A percentile compares a stretch with the other conserved stretches of the same genome.
phyloP scores from a whole-genome alignment of 2,888 invertebrate genomes.

The Desoria tigrina region DNA sequence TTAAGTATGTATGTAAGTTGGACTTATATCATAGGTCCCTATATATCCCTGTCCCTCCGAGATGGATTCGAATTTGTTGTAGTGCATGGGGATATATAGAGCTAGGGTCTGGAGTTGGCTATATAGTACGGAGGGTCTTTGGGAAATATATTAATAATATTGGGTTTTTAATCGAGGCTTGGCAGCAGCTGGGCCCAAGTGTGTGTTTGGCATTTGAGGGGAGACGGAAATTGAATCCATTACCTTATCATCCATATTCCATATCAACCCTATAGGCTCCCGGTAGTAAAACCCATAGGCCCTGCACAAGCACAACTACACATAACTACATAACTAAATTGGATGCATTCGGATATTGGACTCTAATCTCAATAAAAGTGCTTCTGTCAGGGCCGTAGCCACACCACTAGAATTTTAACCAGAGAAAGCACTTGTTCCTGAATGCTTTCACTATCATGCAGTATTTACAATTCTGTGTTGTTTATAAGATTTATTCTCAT shows the following conservation, averaged over 20 bases:
- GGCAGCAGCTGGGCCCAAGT: constrained; percentile 17
- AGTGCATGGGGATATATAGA: too few relatives aligned
- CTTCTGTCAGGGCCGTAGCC: not conserved
- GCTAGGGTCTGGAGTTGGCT: too few relatives aligned
- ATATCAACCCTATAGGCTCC: not conserved
- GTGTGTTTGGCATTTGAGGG: constrained; percentile 19
- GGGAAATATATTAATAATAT: constrained; percentile 16
- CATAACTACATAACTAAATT: constrained; percentile 4
- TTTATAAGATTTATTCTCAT: too few relatives aligned
- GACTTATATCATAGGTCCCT: too few relatives aligned
- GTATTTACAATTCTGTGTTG: too few relatives aligned
- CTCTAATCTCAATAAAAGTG: constrained; percentile 8
- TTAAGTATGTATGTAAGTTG: too few relatives aligned
- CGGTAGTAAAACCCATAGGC: not conserved
- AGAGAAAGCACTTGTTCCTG: too few relatives aligned
- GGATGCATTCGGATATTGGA: constrained; percentile 8
- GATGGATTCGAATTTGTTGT: too few relatives aligned
- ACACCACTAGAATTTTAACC: not conserved
- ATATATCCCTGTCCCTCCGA: too few relatives aligned
- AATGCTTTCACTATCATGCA: too few relatives aligned
- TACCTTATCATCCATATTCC: constrained; percentile 11
- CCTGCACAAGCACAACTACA: not conserved
- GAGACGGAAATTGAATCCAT: constrained; percentile 20
- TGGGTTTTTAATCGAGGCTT: constrained; percentile 15
- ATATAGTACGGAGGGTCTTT: too few relatives aligned